phyloP scores from a whole-genome alignment of 2,113 vertebrate species.

The Heterotilapia buettikoferi region DNA sequence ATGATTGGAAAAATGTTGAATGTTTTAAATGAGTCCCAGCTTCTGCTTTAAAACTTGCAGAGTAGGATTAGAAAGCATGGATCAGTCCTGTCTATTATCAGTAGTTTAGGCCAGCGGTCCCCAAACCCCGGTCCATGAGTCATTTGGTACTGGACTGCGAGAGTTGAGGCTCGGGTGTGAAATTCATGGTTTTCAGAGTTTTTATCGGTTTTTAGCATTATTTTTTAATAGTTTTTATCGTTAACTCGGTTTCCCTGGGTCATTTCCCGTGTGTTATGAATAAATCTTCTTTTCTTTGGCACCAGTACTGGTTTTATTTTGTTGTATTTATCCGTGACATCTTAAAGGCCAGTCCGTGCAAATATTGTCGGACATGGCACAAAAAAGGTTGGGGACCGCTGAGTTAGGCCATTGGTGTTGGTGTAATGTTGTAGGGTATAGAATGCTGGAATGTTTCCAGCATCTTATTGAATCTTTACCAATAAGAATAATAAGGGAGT shows the following conservation, averaged over 20 bases:
- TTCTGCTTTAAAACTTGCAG: not conserved
- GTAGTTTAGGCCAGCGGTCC: not conserved
- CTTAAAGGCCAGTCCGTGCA: not conserved
- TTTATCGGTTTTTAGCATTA: accelerated
- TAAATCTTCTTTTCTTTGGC: not conserved
- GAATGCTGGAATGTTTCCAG: not conserved
- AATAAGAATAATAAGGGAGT: not conserved
- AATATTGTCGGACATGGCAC: not conserved
- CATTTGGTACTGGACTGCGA: not conserved
- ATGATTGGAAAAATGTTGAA: not conserved
- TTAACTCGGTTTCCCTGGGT: accelerated
- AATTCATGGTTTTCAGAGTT: not conserved
- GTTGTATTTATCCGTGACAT: accelerated
- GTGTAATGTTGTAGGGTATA: not conserved
- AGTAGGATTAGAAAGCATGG: not conserved
- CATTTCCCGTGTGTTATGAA: not conserved
- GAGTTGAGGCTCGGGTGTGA: not conserved
- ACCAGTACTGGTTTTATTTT: not conserved
- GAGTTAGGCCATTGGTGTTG: not conserved
- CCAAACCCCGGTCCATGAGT: not conserved
- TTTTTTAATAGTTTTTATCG: accelerated
- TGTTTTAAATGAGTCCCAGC: not conserved
- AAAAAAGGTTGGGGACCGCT: not conserved
- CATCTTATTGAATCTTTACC: not conserved
- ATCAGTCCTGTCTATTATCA: not conserved